Conservation (phyloP, 1,140 invertebrate species). For the Nebria ingens region DNA sequence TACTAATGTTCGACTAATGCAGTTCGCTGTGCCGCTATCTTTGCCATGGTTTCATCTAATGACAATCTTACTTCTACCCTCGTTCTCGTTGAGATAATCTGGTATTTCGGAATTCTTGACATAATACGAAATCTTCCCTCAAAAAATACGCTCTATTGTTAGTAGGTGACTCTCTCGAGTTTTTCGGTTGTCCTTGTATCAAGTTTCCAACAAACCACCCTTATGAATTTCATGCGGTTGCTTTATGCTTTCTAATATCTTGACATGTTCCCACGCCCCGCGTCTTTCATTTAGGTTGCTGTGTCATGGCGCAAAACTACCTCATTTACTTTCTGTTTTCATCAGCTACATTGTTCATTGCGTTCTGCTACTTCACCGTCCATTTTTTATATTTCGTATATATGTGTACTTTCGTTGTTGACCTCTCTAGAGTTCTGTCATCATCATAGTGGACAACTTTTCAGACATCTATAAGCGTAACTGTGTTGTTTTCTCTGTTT, state of each 20-base stretch:
- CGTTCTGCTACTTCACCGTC: too few relatives aligned
- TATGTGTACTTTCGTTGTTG: too few relatives aligned
- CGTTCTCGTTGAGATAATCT: background rate
- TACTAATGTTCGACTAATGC: background rate
- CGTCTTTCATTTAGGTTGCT: background rate
- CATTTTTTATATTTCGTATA: too few relatives aligned
- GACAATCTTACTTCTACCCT: background rate
- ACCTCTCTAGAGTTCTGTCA: too few relatives aligned
- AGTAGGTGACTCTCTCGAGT: background rate
- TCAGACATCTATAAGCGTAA: too few relatives aligned
- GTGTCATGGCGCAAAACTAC: constrained; percentile 1
- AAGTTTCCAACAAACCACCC: background rate
- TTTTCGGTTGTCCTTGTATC: background rate
- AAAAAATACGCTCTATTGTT: background rate
- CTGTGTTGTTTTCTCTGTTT: too few relatives aligned
- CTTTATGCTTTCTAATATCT: constrained; percentile 7
- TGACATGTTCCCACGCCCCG: background rate
- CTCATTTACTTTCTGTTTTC: constrained; percentile 8
- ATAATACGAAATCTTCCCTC: background rate
- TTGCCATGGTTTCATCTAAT: background rate
- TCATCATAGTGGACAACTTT: too few relatives aligned
- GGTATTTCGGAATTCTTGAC: background rate
- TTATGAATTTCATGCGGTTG: background rate
- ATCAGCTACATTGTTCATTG: constrained; percentile 1
- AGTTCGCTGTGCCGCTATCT: background rate